Base-by-base conservation (phyloP, 2,797 vertebrate species). In the Myotis vivesi region DNA sequence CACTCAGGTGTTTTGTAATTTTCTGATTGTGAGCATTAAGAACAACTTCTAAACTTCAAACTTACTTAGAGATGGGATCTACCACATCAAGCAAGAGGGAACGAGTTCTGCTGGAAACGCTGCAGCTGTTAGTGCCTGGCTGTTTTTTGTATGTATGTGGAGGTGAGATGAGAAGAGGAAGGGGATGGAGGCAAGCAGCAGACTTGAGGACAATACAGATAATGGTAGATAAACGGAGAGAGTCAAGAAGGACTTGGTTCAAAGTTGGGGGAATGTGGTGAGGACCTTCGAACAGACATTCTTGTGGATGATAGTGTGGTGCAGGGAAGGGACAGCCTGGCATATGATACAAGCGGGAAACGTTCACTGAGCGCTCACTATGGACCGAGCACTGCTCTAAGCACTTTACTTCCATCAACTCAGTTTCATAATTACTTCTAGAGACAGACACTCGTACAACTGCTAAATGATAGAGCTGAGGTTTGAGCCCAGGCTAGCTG, bases 21-120 rank as follows among this genome's bases (percentile, higher is more conserved):
- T 92, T 87, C 44, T 59, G 85, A 62, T 72, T 62, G 55, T 46
- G 71, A 85, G 73, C 75, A 71, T 68, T 68, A 69, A 62, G 57
- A 59, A 87, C 36, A 85, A 36, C 77, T 90, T 89, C 76, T 72
- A 88, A 84, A 91, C 62, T 64, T 77, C 64, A 64, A 64, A 62
- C 38, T 68, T 38, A 53, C 62, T 72, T 51, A 28, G 69, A 87
- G 41, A 38, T 64, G 19, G 30, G 55, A 88, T 76, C 82, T 80
- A 33, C 23, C 53, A 88, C 28, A 51, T 11, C 53, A 80, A 89
- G 79, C 77, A 16, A 33, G n/a, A 89, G 3, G 6, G 53, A 91
- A 33, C 38, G 49, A 23, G 57, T 23, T 38, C 38, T 79, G 79
- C 75, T 8, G 23, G 36, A 33, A 77, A 85, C 51, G n/a, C 76